Evolutionary conservation across 2,113 vertebrate genomes (phyloP).

Genomic region (Nicator chloris): DNA sequence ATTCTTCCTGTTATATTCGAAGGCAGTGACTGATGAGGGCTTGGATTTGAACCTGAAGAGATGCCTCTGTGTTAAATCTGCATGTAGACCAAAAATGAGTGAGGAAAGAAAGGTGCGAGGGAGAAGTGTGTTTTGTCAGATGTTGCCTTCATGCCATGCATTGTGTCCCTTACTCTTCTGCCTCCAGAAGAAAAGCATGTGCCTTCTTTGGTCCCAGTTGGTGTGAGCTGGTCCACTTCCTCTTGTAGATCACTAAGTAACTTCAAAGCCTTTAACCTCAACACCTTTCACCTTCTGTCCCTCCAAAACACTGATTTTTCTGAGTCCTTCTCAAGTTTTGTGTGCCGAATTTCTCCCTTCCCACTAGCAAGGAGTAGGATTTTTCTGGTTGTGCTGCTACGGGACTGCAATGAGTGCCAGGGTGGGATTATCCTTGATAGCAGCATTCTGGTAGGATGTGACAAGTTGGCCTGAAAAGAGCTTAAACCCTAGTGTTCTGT

Average conservation of each 20-base stretch:
- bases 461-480: neutral
- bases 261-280: neutral
- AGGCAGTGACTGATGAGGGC: neutral
- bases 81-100: neutral
- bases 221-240: neutral
- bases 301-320: neutral
- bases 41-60: neutral
- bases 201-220: neutral
- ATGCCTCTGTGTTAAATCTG: neutral
- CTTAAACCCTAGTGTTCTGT: neutral
- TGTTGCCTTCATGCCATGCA: neutral
- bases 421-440: neutral
- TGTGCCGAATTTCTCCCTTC: neutral
- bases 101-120: neutral
- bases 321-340: neutral
- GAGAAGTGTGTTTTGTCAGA: neutral
- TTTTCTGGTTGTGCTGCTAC: neutral
- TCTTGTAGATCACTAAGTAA: neutral
- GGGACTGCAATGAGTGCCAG: neutral
- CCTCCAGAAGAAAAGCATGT: neutral
- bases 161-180: neutral
- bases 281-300: neutral
- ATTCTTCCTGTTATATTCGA: neutral
- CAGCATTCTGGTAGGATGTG: neutral
- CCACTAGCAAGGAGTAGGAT: neutral